A percentile compares a stretch with the other conserved stretches of the same genome.
Conservation (phyloP, 2,888 invertebrate species). For the Agonopterix heracliana region DNA sequence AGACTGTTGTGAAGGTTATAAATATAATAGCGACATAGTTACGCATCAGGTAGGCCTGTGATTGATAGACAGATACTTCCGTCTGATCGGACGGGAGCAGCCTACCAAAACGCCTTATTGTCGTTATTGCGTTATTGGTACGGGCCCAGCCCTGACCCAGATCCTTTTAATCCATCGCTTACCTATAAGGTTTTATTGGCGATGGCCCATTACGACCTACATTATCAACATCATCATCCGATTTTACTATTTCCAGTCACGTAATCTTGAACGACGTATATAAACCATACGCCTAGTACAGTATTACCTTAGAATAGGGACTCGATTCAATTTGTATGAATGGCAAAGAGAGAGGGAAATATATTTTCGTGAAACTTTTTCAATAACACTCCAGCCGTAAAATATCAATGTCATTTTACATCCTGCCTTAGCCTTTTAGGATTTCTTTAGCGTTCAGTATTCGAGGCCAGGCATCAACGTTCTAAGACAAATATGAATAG, state of each 20-base stretch:
- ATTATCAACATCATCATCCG: constrained; percentile 76
- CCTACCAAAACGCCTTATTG: constrained; percentile 55
- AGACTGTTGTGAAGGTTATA: no score
- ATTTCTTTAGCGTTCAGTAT: constrained; percentile 26
- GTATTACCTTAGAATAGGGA: constrained; percentile 28
- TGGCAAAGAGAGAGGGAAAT: constrained; percentile 37
- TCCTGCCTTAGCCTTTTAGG: constrained; percentile 28
- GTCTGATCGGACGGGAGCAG: constrained; percentile 37
- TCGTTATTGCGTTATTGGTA: constrained; percentile 41
- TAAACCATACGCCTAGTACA: constrained; percentile 52
- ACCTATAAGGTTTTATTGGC: constrained; percentile 76
- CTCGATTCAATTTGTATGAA: constrained; percentile 46
- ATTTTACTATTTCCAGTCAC: constrained; percentile 76
- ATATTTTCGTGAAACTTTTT: constrained; percentile 45
- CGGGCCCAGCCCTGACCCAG: constrained; percentile 67
- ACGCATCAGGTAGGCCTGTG: constrained; percentile 18
- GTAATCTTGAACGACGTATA: constrained; percentile 70
- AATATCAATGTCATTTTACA: constrained; percentile 43
- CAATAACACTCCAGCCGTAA: constrained; percentile 42
- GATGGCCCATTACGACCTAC: constrained; percentile 74
- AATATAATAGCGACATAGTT: no score
- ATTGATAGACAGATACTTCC: constrained; percentile 39
- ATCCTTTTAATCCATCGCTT: constrained; percentile 74
- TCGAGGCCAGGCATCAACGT: constrained; percentile 43
- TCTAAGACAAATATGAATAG: constrained; percentile 73